phyloP scores from a whole-genome alignment of 1,140 invertebrate genomes.

The Spodoptera frugiperda region DNA sequence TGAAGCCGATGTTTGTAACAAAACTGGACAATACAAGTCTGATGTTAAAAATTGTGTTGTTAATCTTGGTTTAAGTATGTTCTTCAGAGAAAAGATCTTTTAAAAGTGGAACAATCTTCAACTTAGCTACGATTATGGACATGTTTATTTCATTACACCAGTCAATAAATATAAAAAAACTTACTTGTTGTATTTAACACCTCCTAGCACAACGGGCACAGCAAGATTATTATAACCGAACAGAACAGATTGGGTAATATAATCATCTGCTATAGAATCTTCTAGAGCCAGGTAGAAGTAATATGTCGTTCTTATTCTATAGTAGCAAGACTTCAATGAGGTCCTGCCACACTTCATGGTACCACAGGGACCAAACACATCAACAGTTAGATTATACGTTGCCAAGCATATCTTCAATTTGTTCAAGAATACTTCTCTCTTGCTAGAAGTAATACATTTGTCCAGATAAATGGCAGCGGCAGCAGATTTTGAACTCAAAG shows the following conservation, averaged over 20 bases:
- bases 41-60: too few species aligned
- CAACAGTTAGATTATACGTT: constrained; percentile 81
- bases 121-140: too few species aligned
- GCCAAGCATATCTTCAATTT: constrained; percentile 87
- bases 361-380: constrained; percentile 90
- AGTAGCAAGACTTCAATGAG: constrained; percentile 76
- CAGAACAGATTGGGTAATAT: constrained; percentile 88
- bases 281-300: constrained; percentile 90
- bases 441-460: constrained; percentile 87
- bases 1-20: too few species aligned
- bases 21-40: too few species aligned
- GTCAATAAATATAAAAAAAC: not conserved
- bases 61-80: too few species aligned
- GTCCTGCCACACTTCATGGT: constrained; percentile 63
- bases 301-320: constrained; percentile 84
- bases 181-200: constrained; percentile 66
- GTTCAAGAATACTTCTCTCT: constrained; percentile 86
- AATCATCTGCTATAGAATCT: constrained; percentile 87
- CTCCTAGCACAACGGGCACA: constrained; percentile 86
- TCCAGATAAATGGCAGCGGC: constrained; percentile 88
- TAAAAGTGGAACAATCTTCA: too few species aligned
- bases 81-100: too few species aligned
- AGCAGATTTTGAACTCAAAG: constrained; percentile 72
- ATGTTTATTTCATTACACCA: not conserved
- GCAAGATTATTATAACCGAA: constrained; percentile 79